phyloP scores from a whole-genome alignment of 2,888 invertebrate genomes.

The Chrysotoxum bicinctum region DNA sequence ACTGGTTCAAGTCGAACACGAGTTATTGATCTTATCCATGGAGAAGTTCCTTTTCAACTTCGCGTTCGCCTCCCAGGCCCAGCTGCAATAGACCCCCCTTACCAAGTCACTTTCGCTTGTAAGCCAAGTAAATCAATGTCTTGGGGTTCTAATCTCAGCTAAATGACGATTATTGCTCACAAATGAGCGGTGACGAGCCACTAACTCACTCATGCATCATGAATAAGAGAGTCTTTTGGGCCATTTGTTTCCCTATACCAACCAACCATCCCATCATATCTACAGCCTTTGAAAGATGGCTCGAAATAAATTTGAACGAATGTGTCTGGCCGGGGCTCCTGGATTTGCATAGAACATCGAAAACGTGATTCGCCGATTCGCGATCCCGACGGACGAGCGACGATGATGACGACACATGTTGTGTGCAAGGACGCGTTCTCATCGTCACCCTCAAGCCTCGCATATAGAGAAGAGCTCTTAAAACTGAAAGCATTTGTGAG shows the following conservation, averaged over 20 bases:
- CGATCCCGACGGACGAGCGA: not conserved
- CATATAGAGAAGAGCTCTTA: conserved; percentile 6
- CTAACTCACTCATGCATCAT: conserved; percentile 31
- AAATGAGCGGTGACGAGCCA: conserved; percentile 59
- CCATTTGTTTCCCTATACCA: not conserved
- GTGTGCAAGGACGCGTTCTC: conserved; percentile 65
- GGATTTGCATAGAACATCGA: conserved; percentile 71
- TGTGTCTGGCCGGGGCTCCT: conserved; percentile 56
- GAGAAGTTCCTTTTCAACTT: not conserved
- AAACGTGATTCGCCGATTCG: conserved; percentile 60
- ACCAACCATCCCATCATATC: not conserved
- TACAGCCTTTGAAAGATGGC: conserved; percentile 14
- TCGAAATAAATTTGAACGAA: conserved; percentile 62
- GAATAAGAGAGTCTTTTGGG: conserved; percentile 28
- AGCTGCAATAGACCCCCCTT: not conserved
- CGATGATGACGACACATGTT: conserved; percentile 13
- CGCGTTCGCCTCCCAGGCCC: not conserved
- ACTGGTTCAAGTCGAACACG: conserved; percentile 63
- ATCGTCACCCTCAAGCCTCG: conserved; percentile 63
- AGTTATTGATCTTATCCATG: conserved; percentile 61
- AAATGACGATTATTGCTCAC: conserved; percentile 69
- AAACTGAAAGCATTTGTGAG: conserved; percentile 40
- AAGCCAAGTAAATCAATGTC: conserved; percentile 60
- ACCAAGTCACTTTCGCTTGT: conserved; percentile 60
- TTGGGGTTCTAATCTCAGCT: conserved; percentile 60